A percentile compares a stretch with the other conserved stretches of the same genome.
phyloP scores from a whole-genome alignment of 2,113 vertebrate genomes.

The Agelaius phoeniceus region DNA sequence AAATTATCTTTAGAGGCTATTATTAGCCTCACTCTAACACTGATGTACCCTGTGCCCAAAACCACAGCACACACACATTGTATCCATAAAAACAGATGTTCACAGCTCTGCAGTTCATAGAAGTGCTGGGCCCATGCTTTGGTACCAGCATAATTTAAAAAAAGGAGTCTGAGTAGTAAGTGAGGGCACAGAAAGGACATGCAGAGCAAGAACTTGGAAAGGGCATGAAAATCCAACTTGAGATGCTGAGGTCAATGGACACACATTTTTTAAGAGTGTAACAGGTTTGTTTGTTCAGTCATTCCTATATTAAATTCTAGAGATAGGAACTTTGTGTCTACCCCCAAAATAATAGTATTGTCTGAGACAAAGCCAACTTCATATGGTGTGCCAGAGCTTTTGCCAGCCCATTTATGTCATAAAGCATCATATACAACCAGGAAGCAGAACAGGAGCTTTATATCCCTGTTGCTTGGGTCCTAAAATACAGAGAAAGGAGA shows the following conservation, averaged over 20 bases:
- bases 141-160: neutral
- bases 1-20: neutral
- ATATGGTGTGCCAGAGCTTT: neutral
- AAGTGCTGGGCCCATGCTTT: neutral
- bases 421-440: neutral
- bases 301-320: neutral
- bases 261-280: neutral
- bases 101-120: neutral
- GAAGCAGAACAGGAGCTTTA: neutral
- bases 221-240: neutral
- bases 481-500: neutral
- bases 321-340: neutral
- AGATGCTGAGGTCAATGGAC: neutral
- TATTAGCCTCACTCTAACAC: neutral
- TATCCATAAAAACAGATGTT: neutral
- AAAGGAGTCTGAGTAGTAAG: neutral
- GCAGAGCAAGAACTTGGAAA: neutral
- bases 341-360: neutral
- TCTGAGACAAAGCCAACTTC: neutral
- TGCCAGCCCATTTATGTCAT: neutral
- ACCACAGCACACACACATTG: rapidly evolving
- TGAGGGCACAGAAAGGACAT: neutral
- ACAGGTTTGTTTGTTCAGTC: neutral
- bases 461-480: neutral
- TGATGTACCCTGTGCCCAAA: neutral